These are phyloP conservation scores for Adelosebastes latens DNA, from an alignment of 2,797 vertebrate genomes.

Conservation along the genomic window DNA sequence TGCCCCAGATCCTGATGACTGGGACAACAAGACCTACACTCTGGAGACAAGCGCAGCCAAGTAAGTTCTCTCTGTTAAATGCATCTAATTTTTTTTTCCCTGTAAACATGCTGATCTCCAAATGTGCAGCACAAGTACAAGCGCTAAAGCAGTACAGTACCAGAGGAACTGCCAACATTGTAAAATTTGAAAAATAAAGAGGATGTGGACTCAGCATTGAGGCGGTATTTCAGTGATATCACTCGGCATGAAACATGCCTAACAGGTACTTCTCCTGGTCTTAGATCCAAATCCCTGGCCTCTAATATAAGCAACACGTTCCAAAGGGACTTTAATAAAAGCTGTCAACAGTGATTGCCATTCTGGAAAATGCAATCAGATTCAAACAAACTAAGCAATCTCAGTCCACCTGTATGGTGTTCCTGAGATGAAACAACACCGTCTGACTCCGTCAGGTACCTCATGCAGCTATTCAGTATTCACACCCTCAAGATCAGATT, in stretches of 20 bases:
- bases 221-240: slow-evolving; percentile 28
- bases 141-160: slow-evolving; percentile 15
- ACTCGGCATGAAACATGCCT: not conserved
- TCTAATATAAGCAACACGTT: slow-evolving; percentile 19
- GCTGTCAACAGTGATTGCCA: slow-evolving; percentile 36
- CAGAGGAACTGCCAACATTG: slow-evolving; percentile 33
- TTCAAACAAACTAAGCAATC: slow-evolving; percentile 50
- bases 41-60: slow-evolving; percentile 88
- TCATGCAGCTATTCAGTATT: slow-evolving; percentile 59
- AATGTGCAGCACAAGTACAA: slow-evolving; percentile 48
- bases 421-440: slow-evolving; percentile 23
- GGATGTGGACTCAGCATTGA: slow-evolving; percentile 29
- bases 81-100: slow-evolving; percentile 6
- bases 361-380: slow-evolving; percentile 48
- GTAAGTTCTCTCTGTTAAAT: slow-evolving; percentile 81
- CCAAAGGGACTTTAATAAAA: slow-evolving; percentile 42
- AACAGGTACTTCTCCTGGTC: slow-evolving; percentile 32
- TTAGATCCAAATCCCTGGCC: slow-evolving; percentile 26
- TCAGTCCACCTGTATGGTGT: slow-evolving; percentile 16
- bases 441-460: slow-evolving; percentile 40
- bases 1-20: slow-evolving; percentile 92
- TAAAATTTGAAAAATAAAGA: slow-evolving; percentile 36
- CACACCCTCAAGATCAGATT: slow-evolving; percentile 66
- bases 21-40: slow-evolving; percentile 94
- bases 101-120: slow-evolving; percentile 49